phyloP scores from a whole-genome alignment of 2,113 vertebrate species.

The Bucco capensis region DNA sequence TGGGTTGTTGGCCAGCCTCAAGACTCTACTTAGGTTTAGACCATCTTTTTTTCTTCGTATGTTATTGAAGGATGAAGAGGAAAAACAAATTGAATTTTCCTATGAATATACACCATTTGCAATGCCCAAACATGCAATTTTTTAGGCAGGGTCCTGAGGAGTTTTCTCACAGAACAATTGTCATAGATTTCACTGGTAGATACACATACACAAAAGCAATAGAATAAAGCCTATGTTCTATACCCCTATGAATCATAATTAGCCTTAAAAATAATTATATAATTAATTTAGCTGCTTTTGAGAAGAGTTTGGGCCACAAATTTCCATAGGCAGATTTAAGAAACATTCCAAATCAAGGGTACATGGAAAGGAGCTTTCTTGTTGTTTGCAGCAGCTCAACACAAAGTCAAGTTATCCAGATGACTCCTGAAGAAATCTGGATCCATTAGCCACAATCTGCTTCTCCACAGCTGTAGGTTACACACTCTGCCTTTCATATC shows the following conservation, averaged over 20 bases:
- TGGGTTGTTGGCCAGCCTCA: neutral
- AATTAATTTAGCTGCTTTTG: neutral
- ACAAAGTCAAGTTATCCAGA: neutral
- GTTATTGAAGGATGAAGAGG: constrained; percentile 16
- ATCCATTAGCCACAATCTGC: constrained; percentile 6
- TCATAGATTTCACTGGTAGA: constrained; percentile 6
- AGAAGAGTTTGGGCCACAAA: neutral
- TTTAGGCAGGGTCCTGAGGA: neutral
- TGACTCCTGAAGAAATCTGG: constrained; percentile 30
- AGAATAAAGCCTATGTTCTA: constrained; percentile 5
- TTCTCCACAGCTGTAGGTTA: constrained; percentile 23
- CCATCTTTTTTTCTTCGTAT: constrained; percentile 22
- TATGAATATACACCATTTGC: constrained; percentile 17
- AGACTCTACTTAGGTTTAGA: constrained; percentile 19
- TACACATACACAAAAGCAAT: neutral
- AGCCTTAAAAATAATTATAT: neutral
- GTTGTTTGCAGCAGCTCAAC: neutral
- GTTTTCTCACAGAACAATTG: neutral
- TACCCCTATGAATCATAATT: neutral
- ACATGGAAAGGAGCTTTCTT: neutral
- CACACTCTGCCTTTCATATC: constrained; percentile 33
- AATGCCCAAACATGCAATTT: neutral
- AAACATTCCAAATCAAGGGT: neutral
- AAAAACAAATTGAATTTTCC: constrained; percentile 44
- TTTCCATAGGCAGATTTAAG: neutral